A percentile compares a stretch with the other conserved stretches of the same genome.
Evolutionary conservation across 1,140 invertebrate species (phyloP).

Genomic region (Psix sp.): DNA sequence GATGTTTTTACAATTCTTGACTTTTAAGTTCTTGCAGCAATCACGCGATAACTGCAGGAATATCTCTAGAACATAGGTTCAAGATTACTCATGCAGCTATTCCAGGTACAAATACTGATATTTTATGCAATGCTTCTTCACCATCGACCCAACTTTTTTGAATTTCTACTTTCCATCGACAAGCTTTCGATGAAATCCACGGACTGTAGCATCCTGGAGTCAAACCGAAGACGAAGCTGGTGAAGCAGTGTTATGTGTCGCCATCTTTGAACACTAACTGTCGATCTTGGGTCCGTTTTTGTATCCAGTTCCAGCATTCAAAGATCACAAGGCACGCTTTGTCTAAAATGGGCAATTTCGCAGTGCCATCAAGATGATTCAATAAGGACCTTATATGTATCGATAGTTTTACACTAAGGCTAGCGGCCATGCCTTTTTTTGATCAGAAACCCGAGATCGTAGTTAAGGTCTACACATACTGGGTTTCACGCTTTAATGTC

Average conservation of each 20-base stretch:
- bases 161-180: conserved; percentile 4
- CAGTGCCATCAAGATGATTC: conserved; percentile 2
- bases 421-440: conserved; percentile 52
- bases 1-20: no score
- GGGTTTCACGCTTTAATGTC: no score
- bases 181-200: conserved; percentile 6
- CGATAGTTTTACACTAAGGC: conserved; percentile 54
- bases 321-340: conserved; percentile 23
- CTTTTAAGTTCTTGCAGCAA: no score
- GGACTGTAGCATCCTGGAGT: conserved; percentile 5
- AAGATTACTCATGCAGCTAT: no score
- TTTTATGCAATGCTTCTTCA: neutral
- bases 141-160: conserved; percentile 15
- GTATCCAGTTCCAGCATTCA: conserved; percentile 19
- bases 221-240: conserved; percentile 2
- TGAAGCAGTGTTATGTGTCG: conserved; percentile 24
- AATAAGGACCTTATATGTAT: conserved; percentile 35
- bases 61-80: no score
- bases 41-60: no score
- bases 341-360: neutral
- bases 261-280: conserved; percentile 15
- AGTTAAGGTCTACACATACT: conserved; percentile 39
- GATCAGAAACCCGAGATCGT: conserved; percentile 57
- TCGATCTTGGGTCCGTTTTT: conserved; percentile 7
- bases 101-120: no score